Evolutionary conservation across 1,140 invertebrate species (phyloP).

Genomic region (Bombus huntii): DNA sequence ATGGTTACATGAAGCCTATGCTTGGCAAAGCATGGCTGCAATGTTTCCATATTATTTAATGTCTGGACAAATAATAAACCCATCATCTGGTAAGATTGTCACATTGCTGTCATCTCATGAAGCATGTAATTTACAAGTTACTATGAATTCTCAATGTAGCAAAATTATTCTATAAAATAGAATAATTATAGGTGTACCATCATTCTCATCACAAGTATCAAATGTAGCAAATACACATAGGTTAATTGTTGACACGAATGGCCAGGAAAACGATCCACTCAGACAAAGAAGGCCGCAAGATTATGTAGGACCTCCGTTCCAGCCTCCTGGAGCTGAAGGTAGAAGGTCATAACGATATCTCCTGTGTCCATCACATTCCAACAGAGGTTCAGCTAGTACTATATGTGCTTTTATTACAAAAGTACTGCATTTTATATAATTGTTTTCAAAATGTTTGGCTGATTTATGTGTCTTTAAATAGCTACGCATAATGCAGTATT

Average conservation of each 20-base stretch:
- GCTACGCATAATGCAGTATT: conserved; percentile 51
- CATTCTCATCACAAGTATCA: conserved; percentile 56
- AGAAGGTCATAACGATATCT: conserved; percentile 76
- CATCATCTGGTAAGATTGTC: conserved; percentile 68
- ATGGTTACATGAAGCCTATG: conserved; percentile 83
- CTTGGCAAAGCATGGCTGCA: conserved; percentile 81
- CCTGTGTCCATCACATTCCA: conserved; percentile 70
- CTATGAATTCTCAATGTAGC: neutral
- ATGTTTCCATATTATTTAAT: conserved; percentile 81
- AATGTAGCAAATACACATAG: conserved; percentile 61
- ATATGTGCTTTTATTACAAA: conserved; percentile 64
- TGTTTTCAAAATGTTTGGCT: neutral
- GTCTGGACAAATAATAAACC: conserved; percentile 77
- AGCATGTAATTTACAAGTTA: neutral
- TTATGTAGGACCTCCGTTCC: conserved; percentile 65
- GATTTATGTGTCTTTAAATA: neutral
- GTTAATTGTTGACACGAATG: conserved; percentile 44
- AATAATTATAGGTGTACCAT: conserved; percentile 63
- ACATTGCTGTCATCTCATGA: no score
- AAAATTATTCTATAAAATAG: conserved; percentile 53
- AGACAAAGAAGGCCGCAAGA: conserved; percentile 71
- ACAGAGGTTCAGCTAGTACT: conserved; percentile 70
- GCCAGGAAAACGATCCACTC: conserved; percentile 61
- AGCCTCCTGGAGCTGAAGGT: conserved; percentile 76
- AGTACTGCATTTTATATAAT: conserved; percentile 61